Conservation (phyloP, 2,113 vertebrate genomes). For the Galbula dea region DNA sequence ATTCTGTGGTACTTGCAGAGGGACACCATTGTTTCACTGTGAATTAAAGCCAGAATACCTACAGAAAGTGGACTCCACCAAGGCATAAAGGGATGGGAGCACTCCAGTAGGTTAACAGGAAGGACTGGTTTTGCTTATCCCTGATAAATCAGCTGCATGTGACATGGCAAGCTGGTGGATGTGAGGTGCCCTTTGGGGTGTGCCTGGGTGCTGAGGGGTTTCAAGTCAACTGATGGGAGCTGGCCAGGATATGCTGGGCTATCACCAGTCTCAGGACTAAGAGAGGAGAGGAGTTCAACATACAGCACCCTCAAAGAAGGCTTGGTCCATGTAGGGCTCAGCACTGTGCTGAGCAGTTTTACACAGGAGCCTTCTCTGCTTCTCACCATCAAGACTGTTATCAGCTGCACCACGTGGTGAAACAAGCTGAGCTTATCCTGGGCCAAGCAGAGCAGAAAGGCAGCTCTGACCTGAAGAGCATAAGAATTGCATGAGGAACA, state of each 20-base stretch:
- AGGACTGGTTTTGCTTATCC: background rate
- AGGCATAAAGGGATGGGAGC: background rate
- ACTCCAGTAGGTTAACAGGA: background rate
- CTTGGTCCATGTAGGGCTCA: fast-evolving
- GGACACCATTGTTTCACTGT: background rate
- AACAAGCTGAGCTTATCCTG: background rate
- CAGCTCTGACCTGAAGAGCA: background rate
- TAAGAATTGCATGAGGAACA: background rate
- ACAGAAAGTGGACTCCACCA: background rate
- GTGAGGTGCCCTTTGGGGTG: background rate
- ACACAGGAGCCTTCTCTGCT: background rate
- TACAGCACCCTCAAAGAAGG: background rate
- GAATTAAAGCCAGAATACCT: background rate
- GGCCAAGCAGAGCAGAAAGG: background rate
- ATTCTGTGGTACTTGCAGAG: background rate
- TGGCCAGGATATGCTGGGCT: fast-evolving
- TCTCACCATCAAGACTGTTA: background rate
- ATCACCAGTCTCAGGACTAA: background rate
- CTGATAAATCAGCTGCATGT: background rate
- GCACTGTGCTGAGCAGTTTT: background rate
- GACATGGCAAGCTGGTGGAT: background rate
- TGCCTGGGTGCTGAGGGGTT: background rate
- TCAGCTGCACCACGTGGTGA: background rate
- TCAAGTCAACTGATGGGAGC: background rate
- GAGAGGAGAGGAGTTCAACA: background rate